phyloP scores from a whole-genome alignment of 92 coral and sea anemone species.

The Parazoanthus atlanticus region DNA sequence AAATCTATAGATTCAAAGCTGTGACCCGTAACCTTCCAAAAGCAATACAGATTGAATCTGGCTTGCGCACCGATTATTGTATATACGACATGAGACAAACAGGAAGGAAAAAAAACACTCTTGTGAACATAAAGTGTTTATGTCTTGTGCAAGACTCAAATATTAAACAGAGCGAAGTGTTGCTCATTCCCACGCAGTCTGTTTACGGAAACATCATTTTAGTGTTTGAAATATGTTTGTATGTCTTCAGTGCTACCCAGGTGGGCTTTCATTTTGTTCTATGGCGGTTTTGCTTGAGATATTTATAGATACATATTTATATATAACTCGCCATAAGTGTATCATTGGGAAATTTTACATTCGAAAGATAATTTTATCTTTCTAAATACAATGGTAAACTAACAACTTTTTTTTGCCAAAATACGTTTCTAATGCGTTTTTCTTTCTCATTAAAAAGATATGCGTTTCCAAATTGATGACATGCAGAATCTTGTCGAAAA shows the following conservation, averaged over 20 bases:
- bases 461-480: neutral
- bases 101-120: neutral
- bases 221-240: conserved; percentile 6
- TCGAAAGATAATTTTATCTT: neutral
- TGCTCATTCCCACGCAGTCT: neutral
- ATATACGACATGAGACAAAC: neutral
- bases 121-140: neutral
- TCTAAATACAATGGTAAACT: neutral
- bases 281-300: neutral
- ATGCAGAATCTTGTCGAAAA: neutral
- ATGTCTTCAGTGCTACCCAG: conserved; percentile 7
- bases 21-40: conserved; percentile 43
- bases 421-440: neutral
- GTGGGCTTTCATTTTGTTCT: conserved; percentile 10
- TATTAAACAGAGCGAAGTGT: neutral
- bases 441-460: neutral
- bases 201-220: conserved; percentile 22
- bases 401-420: neutral
- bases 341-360: neutral
- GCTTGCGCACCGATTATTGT: neutral
- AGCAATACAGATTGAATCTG: conserved; percentile 2
- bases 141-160: neutral
- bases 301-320: neutral
- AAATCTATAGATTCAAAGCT: conserved; percentile 32
- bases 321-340: neutral